These are phyloP conservation scores for Periophthalmodon schlosseri DNA, from an alignment of 2,113 vertebrate genomes.

Conservation along the genomic window DNA sequence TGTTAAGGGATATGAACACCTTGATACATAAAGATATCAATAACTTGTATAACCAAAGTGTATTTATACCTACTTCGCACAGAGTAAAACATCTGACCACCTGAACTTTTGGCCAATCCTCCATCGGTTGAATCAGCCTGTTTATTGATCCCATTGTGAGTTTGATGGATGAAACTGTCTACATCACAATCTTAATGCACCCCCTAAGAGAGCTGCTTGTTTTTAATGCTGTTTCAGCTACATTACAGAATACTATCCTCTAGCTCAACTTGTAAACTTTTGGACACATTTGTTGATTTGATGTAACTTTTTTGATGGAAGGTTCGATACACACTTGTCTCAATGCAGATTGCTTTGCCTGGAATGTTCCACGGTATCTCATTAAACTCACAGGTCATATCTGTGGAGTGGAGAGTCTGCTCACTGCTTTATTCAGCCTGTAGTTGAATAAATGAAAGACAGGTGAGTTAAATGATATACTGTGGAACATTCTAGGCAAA, in stretches of 20 bases:
- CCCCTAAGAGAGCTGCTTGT: not conserved
- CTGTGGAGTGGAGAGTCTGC: no score
- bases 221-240: constrained; percentile 6
- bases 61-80: not conserved
- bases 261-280: not conserved
- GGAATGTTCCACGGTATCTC: no score
- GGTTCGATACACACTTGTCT: no score
- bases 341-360: no score
- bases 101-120: not conserved
- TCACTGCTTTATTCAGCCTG: no score
- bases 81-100: not conserved
- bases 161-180: constrained; percentile 7
- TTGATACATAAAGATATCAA: not conserved
- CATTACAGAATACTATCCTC: not conserved
- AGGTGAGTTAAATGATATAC: not conserved
- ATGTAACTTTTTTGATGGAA: no score
- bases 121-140: not conserved
- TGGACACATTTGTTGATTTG: not conserved
- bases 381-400: no score
- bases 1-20: not conserved
- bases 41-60: not conserved
- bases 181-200: constrained; percentile 6
- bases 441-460: no score
- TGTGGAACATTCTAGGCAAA: not conserved
- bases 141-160: not conserved